Percentiles rank a stretch among this genome's conserved stretches.
Conservation (phyloP, 2,113 vertebrate genomes). For the Syngnathus floridae region DNA sequence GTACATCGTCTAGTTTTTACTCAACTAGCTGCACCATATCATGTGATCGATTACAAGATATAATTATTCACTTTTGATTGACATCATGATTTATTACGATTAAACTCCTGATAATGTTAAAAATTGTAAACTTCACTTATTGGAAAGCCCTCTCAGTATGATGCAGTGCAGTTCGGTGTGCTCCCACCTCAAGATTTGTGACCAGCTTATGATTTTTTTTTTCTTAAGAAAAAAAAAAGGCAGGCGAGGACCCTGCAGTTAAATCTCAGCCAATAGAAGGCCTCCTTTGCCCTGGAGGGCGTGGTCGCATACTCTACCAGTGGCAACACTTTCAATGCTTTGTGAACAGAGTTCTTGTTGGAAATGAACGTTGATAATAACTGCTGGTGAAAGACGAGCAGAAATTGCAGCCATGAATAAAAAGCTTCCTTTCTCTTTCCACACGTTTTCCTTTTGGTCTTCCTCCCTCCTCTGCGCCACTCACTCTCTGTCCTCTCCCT, state of each 20-base stretch:
- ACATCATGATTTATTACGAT: background rate
- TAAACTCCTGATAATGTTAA: background rate
- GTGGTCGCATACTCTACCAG: background rate
- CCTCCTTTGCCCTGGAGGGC: background rate
- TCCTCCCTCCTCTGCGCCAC: constrained; percentile 1
- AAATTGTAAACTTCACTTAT: background rate
- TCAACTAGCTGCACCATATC: too few relatives aligned
- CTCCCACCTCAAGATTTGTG: background rate
- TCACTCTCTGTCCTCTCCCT: background rate
- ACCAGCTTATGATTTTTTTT: background rate
- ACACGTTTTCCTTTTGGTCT: background rate
- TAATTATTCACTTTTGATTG: too few relatives aligned
- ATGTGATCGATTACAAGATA: too few relatives aligned
- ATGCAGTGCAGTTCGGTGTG: background rate
- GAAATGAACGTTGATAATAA: background rate
- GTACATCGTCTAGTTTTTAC: too few relatives aligned
- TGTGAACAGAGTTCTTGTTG: background rate
- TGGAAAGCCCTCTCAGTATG: background rate
- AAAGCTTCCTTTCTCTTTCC: background rate
- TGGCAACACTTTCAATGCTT: background rate
- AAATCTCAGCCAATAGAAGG: background rate
- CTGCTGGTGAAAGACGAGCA: background rate
- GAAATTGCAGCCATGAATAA: background rate
- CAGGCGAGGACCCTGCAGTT: background rate
- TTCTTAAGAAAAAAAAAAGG: background rate